Evolutionary conservation across 1,140 invertebrate genomes (phyloP), one percentile per base, ranked within the genome.

Genomic region (Drosophila biarmipes): DNA sequence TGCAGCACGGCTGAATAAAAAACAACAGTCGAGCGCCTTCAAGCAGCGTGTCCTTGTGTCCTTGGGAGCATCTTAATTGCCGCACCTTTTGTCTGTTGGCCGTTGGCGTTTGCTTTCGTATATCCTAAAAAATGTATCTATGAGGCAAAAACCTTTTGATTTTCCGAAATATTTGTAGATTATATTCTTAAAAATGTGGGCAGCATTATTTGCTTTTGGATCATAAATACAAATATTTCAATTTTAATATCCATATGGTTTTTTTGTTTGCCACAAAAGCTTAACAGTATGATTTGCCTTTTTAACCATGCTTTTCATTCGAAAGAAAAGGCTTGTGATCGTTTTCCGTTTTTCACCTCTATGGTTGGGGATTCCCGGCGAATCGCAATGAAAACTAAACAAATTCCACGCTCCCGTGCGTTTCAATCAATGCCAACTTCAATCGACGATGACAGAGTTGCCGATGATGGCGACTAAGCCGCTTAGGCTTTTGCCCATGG

Each of bases 21-120:
- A 53, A n/a, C 52, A 38, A 51, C 40, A 61, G 64, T 45, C 19
- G 27, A 68, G 52, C 49, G 69, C 61, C 77, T 64, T 73, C 80
- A 86, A 80, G 69, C 80, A 85, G 86, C 67, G 77, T 68, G 64
- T 40, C 35, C 71, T 71, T 71, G 61, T 66, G 64, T 35, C 43
- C 66, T 57, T 53, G 17, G n/a, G 17, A 42, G 51, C 52, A 34
- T 54, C 51, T 73, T 73, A 73, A 73, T 73, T 73, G 71, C 71
- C 49, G 53, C 69, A 73, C 57, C 49, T 62, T 49, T 49, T 19
- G 35, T 31, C 12, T 40, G 35, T 46, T 34, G 29, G n/a, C 29
- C 48, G 56, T 56, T 11, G 69, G 69, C 55, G 19, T 10, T 37
- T 24, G 10, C 11, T 12, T 45, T 37, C 31, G 27, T 14, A 21